Percentiles rank a stretch among this genome's conserved stretches.
phyloP scores from a whole-genome alignment of 2,797 vertebrate genomes.

The Eurystomus glaucurus region DNA sequence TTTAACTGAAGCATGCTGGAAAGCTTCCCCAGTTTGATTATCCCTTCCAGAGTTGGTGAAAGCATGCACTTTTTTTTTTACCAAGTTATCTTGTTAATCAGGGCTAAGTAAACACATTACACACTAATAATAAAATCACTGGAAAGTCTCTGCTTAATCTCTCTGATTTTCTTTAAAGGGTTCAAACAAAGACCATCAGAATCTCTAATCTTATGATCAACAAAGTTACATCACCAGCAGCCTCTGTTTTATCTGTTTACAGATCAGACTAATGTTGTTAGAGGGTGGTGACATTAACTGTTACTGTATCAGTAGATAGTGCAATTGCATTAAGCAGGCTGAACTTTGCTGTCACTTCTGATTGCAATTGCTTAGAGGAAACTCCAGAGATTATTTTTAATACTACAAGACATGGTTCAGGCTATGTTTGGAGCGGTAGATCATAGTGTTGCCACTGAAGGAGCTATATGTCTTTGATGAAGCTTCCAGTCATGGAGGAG shows the following conservation, averaged over 20 bases:
- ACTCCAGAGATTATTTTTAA: background rate
- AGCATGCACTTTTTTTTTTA: background rate
- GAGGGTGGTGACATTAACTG: conserved; percentile 62
- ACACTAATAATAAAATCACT: conserved; percentile 66
- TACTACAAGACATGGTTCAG: background rate
- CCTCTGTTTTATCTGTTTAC: conserved; percentile 62
- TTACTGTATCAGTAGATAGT: conserved; percentile 36
- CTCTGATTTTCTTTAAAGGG: conserved; percentile 30
- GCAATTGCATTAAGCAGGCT: background rate
- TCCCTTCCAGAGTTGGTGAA: conserved; percentile 32
- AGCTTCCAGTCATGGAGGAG: background rate
- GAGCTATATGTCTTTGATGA: background rate
- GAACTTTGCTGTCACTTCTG: background rate
- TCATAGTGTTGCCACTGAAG: background rate
- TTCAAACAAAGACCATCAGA: conserved; percentile 54
- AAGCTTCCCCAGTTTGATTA: conserved; percentile 40
- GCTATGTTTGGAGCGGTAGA: background rate
- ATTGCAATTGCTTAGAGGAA: conserved; percentile 1
- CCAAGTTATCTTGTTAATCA: conserved; percentile 61
- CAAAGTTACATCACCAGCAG: conserved; percentile 64
- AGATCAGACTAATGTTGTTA: conserved; percentile 28
- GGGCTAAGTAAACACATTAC: conserved; percentile 62
- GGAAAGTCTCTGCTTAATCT: conserved; percentile 65
- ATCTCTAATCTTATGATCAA: conserved; percentile 62
- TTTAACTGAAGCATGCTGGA: conserved; percentile 2